These are phyloP conservation scores for Eueremaeus valkanovi DNA, from an alignment of 2,888 invertebrate genomes.

Conservation along the genomic window DNA sequence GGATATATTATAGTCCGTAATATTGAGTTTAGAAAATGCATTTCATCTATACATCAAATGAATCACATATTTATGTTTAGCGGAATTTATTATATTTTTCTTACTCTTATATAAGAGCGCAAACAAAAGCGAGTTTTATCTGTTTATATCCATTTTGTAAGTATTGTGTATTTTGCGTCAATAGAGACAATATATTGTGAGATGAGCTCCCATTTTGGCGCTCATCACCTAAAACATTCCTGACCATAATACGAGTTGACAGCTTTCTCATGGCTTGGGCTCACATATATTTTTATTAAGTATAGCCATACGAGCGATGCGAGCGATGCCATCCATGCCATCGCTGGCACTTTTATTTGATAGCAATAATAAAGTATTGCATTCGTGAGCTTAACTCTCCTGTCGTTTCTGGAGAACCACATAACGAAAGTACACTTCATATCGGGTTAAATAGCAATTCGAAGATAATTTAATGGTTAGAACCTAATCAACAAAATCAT, in stretches of 20 bases:
- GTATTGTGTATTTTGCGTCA: slow-evolving; percentile 10
- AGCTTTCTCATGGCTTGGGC: slow-evolving; percentile 32
- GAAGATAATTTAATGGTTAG: slow-evolving; percentile 17
- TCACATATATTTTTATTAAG: slow-evolving; percentile 40
- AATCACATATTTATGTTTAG: slow-evolving; percentile 31
- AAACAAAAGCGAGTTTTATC: neutral
- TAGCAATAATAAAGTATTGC: slow-evolving; percentile 35
- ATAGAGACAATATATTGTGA: slow-evolving; percentile 18
- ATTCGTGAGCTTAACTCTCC: slow-evolving; percentile 35
- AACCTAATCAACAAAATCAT: slow-evolving; percentile 28
- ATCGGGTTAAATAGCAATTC: slow-evolving; percentile 14
- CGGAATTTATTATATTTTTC: slow-evolving; percentile 30
- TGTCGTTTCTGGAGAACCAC: slow-evolving; percentile 37
- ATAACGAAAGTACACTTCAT: slow-evolving; percentile 30
- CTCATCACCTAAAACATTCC: slow-evolving; percentile 30
- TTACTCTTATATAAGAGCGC: slow-evolving; percentile 4
- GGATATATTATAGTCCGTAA: slow-evolving; percentile 23
- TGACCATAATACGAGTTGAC: slow-evolving; percentile 37
- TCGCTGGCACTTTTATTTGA: slow-evolving; percentile 34
- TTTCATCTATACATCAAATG: slow-evolving; percentile 30
- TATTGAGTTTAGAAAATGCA: slow-evolving; percentile 27
- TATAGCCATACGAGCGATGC: neutral
- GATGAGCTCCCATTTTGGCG: slow-evolving; percentile 33
- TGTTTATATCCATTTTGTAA: slow-evolving; percentile 31
- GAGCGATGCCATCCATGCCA: neutral